Evolutionary conservation across 2,888 invertebrate genomes (phyloP).

Genomic region (Ochropleura leucogaster): DNA sequence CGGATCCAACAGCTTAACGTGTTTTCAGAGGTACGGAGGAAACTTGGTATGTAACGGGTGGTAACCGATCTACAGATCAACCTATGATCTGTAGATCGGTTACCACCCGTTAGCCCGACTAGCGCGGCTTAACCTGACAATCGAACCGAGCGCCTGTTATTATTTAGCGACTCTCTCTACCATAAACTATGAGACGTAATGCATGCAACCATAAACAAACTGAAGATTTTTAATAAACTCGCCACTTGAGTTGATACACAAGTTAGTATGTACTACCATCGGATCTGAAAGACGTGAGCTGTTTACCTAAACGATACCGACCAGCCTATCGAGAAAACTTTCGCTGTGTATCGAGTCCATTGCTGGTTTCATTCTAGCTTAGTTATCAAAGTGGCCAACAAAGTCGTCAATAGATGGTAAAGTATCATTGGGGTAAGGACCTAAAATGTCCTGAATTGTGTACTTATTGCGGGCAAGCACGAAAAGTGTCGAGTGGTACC

Average conservation of each 20-base stretch:
- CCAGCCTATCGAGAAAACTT: conserved; percentile 1
- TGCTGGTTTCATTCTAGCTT: not conserved
- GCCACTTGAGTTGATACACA: conserved; percentile 47
- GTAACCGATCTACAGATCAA: no score
- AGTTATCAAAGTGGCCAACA: not conserved
- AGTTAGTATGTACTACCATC: conserved; percentile 51
- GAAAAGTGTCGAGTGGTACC: conserved; percentile 65
- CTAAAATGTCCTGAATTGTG: conserved; percentile 40
- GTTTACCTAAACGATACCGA: conserved; percentile 30
- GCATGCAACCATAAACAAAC: conserved; percentile 38
- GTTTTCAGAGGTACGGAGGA: no score
- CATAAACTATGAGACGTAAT: conserved; percentile 18
- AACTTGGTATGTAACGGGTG: no score
- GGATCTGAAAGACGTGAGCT: conserved; percentile 53
- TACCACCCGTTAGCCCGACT: no score
- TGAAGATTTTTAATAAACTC: conserved; percentile 60
- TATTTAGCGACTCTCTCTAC: not conserved
- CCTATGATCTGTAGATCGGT: no score
- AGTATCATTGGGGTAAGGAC: not conserved
- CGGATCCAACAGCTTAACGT: no score
- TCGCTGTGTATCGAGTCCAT: not conserved
- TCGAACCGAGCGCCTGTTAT: no score
- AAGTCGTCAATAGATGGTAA: not conserved
- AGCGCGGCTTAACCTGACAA: no score
- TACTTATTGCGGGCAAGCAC: conserved; percentile 54